Evolutionary conservation across 2,797 vertebrate genomes (phyloP).

Genomic region (Myotis daubentonii): DNA sequence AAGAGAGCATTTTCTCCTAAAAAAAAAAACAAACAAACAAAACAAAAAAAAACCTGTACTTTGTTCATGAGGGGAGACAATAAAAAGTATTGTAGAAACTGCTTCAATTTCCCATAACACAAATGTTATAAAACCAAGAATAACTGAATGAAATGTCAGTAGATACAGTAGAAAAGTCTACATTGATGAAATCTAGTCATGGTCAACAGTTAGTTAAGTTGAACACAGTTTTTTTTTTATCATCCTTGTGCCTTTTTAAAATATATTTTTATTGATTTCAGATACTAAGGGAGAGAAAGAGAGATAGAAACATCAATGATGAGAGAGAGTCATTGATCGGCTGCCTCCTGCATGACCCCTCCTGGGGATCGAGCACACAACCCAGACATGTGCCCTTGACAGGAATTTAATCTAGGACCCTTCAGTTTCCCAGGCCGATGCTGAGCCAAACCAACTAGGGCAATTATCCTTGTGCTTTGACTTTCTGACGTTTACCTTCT

Average conservation of each 20-base stretch:
- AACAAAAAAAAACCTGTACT: background rate
- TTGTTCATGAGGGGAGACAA: constrained; percentile 21
- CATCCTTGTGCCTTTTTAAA: background rate
- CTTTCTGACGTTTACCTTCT: constrained; percentile 11
- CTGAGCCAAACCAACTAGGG: too few relatives aligned
- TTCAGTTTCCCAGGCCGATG: too few relatives aligned
- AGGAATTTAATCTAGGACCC: too few relatives aligned
- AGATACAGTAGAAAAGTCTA: constrained; percentile 11
- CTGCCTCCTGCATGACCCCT: too few relatives aligned
- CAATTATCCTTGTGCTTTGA: background rate
- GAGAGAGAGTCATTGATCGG: too few relatives aligned
- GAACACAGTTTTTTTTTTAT: background rate
- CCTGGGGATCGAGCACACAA: too few relatives aligned
- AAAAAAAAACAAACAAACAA: too few relatives aligned
- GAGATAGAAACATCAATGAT: too few relatives aligned
- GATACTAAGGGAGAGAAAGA: too few relatives aligned
- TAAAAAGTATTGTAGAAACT: constrained; percentile 65
- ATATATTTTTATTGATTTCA: too few relatives aligned
- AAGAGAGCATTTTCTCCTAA: constrained; percentile 68
- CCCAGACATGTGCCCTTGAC: too few relatives aligned
- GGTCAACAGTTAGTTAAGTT: constrained; percentile 42
- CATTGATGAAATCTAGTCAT: background rate
- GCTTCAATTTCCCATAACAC: constrained; percentile 74
- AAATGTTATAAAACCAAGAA: constrained; percentile 76
- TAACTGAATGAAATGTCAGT: constrained; percentile 1